phyloP scores from a whole-genome alignment of 2,113 vertebrate genomes.

The Megaceryle maxima region DNA sequence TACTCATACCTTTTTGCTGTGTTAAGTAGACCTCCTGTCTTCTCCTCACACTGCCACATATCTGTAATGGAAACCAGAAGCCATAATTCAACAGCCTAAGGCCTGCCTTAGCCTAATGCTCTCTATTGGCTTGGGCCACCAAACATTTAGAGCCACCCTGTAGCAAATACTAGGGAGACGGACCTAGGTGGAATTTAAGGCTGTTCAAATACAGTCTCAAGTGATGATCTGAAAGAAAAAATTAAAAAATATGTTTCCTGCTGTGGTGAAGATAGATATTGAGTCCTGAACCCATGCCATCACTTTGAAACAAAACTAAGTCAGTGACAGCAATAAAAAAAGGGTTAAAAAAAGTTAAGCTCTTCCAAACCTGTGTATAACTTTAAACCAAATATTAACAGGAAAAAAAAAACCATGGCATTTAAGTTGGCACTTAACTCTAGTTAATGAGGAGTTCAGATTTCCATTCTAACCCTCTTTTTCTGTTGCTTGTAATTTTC shows the following conservation, averaged over 20 bases:
- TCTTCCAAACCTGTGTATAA: slow-evolving; percentile 76
- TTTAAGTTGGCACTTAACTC: slow-evolving; percentile 66
- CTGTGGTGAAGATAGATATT: slow-evolving; percentile 1
- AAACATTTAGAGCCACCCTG: neutral
- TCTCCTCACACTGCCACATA: neutral
- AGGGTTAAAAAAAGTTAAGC: slow-evolving; percentile 56
- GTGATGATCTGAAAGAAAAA: neutral
- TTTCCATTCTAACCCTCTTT: slow-evolving; percentile 66
- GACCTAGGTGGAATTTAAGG: neutral
- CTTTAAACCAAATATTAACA: slow-evolving; percentile 76
- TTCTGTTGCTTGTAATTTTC: slow-evolving; percentile 68
- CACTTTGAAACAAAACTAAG: slow-evolving; percentile 67
- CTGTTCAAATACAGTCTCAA: neutral
- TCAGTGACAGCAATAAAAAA: slow-evolving; percentile 65
- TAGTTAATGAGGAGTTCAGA: slow-evolving; percentile 59
- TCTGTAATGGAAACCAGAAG: neutral
- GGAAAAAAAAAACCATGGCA: slow-evolving; percentile 60
- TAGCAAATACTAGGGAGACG: neutral
- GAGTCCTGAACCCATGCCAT: slow-evolving; percentile 47
- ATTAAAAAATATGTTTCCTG: neutral
- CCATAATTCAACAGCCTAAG: neutral
- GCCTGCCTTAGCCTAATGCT: neutral
- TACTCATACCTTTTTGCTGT: neutral
- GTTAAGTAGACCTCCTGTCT: neutral
- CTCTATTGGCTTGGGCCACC: neutral